phyloP scores from a whole-genome alignment of 2,888 invertebrate genomes.

The Dryocosmus kuriphilus region DNA sequence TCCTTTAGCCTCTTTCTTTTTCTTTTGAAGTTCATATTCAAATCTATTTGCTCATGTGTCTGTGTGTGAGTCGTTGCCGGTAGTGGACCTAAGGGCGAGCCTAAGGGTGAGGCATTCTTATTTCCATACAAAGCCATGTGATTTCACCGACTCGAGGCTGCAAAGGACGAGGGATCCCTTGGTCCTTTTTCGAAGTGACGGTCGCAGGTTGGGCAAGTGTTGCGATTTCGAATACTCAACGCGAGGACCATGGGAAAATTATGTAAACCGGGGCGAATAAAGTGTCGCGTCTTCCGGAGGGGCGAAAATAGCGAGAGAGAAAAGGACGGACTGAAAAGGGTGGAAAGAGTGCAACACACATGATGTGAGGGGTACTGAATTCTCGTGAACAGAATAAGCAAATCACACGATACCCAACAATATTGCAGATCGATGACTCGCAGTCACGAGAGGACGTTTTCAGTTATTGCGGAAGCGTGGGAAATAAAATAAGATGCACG shows the following conservation, averaged over 20 bases:
- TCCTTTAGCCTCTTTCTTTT: neutral
- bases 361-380: slow-evolving; percentile 15
- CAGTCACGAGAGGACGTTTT: slow-evolving; percentile 6
- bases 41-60: neutral
- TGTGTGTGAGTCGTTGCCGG: neutral
- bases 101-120: slow-evolving; percentile 41
- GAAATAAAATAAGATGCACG: slow-evolving; percentile 25
- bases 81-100: slow-evolving; percentile 1
- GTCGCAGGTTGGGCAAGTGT: slow-evolving; percentile 54
- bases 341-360: slow-evolving; percentile 22
- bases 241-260: slow-evolving; percentile 55
- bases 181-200: slow-evolving; percentile 39
- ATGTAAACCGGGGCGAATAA: slow-evolving; percentile 32
- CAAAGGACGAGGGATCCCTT: slow-evolving; percentile 46
- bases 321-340: slow-evolving; percentile 13
- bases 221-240: slow-evolving; percentile 50
- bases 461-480: slow-evolving; percentile 8
- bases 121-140: slow-evolving; percentile 45
- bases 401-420: slow-evolving; percentile 30
- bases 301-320: slow-evolving; percentile 10
- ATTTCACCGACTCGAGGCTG: slow-evolving; percentile 39
- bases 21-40: neutral
- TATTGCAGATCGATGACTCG: slow-evolving; percentile 35
- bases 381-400: slow-evolving; percentile 11
- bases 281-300: slow-evolving; percentile 1